Conservation (phyloP, 2,113 vertebrate species). For the Oceanodroma tethys region DNA sequence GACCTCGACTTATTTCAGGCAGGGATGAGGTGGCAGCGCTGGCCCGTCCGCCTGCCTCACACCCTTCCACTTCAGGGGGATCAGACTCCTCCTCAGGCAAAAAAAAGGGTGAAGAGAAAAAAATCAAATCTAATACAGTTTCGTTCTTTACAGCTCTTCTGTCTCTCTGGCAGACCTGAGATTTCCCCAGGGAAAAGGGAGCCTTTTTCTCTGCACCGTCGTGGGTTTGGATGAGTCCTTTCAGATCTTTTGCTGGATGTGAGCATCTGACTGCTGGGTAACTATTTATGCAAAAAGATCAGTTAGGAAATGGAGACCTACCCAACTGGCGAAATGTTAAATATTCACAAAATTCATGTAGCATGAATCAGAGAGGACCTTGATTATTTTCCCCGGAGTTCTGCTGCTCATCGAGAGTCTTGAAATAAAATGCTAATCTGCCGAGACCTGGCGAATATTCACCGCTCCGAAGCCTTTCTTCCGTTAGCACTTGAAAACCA, state of each 20-base stretch:
- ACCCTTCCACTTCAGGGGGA: background rate
- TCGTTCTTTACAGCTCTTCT: background rate
- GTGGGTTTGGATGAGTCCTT: background rate
- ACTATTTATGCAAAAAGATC: background rate
- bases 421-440: conserved; percentile 30
- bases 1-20: background rate
- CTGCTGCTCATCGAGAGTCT: fast-evolving
- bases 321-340: background rate
- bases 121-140: background rate
- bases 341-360: background rate
- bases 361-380: background rate
- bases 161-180: background rate
- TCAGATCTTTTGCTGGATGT: background rate
- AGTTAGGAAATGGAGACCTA: background rate
- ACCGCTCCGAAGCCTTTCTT: background rate
- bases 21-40: background rate
- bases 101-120: background rate
- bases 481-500: conserved; percentile 21
- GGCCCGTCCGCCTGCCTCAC: background rate
- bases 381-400: background rate
- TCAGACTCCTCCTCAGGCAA: background rate
- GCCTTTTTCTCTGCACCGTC: background rate
- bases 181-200: background rate
- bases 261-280: background rate
- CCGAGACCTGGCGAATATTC: background rate